phyloP scores from a whole-genome alignment of 2,113 vertebrate species.

The Aythya baeri region DNA sequence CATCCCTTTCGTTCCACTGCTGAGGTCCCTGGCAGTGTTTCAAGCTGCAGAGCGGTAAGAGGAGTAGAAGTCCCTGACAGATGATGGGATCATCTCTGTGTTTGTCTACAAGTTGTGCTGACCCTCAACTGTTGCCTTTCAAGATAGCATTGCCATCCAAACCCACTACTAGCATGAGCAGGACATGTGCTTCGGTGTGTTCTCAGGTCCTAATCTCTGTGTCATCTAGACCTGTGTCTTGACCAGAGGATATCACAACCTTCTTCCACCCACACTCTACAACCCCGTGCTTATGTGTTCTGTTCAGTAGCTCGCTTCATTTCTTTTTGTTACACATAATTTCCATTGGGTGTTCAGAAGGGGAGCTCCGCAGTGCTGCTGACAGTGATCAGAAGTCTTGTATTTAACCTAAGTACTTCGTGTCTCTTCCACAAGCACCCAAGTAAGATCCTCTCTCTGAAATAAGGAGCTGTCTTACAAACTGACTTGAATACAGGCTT shows the following conservation, averaged over 20 bases:
- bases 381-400: neutral
- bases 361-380: neutral
- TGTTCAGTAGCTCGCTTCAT: neutral
- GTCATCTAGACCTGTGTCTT: neutral
- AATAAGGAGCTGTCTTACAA: neutral
- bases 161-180: neutral
- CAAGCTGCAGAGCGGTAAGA: neutral
- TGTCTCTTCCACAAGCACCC: neutral
- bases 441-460: neutral
- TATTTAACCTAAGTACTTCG: neutral
- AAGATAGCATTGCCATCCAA: neutral
- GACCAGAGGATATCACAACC: neutral
- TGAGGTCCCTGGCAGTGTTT: constrained; percentile 41
- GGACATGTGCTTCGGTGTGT: neutral
- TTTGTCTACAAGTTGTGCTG: neutral
- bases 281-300: neutral
- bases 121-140: neutral
- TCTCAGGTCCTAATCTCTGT: neutral
- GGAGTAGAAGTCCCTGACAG: constrained; percentile 1
- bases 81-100: neutral
- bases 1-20: constrained; percentile 47
- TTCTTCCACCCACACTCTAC: neutral
- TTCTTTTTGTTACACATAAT: neutral
- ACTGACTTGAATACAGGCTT: neutral
- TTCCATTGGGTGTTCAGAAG: neutral